Evolutionary conservation across 2,113 vertebrate species (phyloP).

Genomic region (Empidonax alnorum): DNA sequence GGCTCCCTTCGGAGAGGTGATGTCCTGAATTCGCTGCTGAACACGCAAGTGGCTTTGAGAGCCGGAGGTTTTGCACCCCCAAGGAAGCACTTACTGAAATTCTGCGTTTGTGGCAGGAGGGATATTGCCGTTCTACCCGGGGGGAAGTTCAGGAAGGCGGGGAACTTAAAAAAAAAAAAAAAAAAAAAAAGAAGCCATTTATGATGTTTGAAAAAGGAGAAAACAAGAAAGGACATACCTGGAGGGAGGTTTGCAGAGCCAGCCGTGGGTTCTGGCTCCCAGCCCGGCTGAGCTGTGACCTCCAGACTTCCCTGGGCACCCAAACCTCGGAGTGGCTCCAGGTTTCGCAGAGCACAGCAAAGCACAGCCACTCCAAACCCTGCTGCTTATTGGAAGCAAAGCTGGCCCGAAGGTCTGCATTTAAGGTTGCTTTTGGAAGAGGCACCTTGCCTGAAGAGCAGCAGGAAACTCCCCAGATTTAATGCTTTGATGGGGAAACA

Average conservation of each 20-base stretch:
- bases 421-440: neutral
- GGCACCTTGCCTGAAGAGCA: neutral
- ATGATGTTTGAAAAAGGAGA: neutral
- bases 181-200: neutral
- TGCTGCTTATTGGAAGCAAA: neutral
- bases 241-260: neutral
- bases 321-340: neutral
- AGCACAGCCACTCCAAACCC: neutral
- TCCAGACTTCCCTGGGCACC: neutral
- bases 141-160: neutral
- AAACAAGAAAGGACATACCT: neutral
- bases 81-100: neutral
- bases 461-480: neutral
- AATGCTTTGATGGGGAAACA: neutral
- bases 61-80: neutral
- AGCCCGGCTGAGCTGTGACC: neutral
- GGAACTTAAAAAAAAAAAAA: neutral
- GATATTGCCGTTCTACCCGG: neutral
- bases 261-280: neutral
- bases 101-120: neutral
- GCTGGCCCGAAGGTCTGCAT: neutral
- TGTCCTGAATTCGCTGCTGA: slow-evolving; percentile 20
- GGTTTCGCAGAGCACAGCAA: neutral
- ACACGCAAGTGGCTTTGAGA: neutral
- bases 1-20: neutral